phyloP scores from a whole-genome alignment of 2,113 vertebrate species.

The Notarius lentiginosus region DNA sequence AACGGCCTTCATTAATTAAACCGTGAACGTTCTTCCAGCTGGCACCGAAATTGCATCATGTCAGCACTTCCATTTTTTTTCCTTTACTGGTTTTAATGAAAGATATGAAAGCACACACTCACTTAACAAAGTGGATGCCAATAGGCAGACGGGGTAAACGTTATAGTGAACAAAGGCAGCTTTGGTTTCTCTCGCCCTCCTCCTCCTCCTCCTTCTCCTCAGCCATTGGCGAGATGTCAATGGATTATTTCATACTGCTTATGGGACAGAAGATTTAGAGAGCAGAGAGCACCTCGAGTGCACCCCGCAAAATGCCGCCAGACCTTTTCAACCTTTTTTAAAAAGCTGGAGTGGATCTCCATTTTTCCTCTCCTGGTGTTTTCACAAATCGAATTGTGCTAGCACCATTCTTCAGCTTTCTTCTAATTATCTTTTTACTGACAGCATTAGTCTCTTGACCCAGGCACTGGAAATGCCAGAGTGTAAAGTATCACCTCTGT shows the following conservation, averaged over 20 bases:
- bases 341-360: conserved; percentile 18
- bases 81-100: conserved; percentile 32
- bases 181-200: conserved; percentile 57
- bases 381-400: conserved; percentile 34
- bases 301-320: conserved; percentile 46
- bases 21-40: background rate
- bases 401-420: background rate
- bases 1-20: conserved; percentile 31
- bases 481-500: conserved; percentile 49
- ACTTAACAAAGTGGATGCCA: conserved; percentile 60
- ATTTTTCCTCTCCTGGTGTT: conserved; percentile 40
- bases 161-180: conserved; percentile 63
- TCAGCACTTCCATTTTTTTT: conserved; percentile 6
- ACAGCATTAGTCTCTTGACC: conserved; percentile 45
- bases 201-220: conserved; percentile 36
- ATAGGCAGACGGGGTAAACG: conserved; percentile 57
- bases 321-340: conserved; percentile 34
- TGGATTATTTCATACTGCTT: conserved; percentile 65
- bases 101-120: conserved; percentile 29
- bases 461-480: conserved; percentile 39
- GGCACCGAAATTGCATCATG: conserved; percentile 13
- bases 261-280: conserved; percentile 55
- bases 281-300: conserved; percentile 48
- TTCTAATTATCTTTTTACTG: conserved; percentile 50
- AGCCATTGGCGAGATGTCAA: conserved; percentile 52